phyloP scores from a whole-genome alignment of 2,797 vertebrate genomes.

The Strix occidentalis region DNA sequence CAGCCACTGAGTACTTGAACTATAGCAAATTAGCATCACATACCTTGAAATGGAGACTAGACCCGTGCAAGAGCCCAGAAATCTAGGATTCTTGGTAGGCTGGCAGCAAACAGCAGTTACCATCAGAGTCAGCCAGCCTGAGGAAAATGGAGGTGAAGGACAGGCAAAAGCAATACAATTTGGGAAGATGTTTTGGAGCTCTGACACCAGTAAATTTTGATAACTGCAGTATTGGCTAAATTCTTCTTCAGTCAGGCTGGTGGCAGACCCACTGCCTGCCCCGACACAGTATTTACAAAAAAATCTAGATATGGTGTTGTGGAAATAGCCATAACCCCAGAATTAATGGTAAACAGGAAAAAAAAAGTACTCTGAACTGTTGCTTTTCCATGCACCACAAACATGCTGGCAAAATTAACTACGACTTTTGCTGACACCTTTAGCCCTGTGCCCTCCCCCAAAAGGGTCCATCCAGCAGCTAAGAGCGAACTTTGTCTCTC shows the following conservation, averaged over 20 bases:
- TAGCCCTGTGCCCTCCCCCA: background rate
- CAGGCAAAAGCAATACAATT: background rate
- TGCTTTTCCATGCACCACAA: background rate
- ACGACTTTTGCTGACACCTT: background rate
- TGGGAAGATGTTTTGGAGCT: background rate
- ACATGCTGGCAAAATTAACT: background rate
- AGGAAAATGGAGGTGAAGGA: background rate
- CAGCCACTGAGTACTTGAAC: background rate
- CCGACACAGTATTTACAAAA: background rate
- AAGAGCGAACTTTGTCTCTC: background rate
- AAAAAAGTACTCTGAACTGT: background rate
- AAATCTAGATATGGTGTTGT: accelerated
- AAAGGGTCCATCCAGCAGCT: background rate
- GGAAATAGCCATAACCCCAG: background rate
- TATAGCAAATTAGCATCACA: background rate
- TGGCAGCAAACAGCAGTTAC: background rate
- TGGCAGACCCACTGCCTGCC: no score
- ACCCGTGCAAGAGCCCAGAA: background rate
- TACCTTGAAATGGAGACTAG: background rate
- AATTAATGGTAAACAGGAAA: background rate
- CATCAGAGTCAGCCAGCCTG: background rate
- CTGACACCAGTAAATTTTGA: background rate
- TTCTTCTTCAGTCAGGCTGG: no score
- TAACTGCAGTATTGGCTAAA: background rate
- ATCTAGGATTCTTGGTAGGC: background rate